Conservation (phyloP, 2,888 invertebrate genomes). For the Leistus spinibarbis region DNA sequence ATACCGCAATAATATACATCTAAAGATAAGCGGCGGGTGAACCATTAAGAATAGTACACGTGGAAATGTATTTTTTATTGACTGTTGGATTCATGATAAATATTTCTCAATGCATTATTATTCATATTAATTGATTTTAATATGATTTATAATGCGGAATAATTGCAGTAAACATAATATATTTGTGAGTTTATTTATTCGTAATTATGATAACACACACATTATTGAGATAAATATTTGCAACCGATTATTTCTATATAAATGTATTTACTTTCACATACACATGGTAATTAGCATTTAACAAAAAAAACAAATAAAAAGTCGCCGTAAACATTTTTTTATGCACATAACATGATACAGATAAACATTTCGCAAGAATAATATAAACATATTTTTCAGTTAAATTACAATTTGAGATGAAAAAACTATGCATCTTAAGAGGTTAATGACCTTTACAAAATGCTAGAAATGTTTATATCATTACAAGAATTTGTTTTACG, state of each 20-base stretch:
- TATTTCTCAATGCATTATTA: too few species aligned
- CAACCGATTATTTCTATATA: neutral
- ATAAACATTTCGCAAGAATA: neutral
- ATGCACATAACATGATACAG: neutral
- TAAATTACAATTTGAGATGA: too few species aligned
- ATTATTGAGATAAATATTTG: neutral
- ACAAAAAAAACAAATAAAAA: neutral
- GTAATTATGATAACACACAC: neutral
- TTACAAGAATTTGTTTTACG: too few species aligned
- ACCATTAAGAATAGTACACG: too few species aligned
- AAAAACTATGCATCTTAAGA: too few species aligned
- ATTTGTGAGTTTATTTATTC: neutral
- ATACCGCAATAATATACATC: too few species aligned
- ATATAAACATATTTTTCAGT: neutral
- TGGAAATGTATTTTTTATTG: too few species aligned
- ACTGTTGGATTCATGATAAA: too few species aligned
- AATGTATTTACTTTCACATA: neutral
- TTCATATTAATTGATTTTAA: too few species aligned
- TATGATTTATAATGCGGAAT: constrained; percentile 13
- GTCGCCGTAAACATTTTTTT: neutral
- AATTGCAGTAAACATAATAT: neutral
- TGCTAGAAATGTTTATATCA: too few species aligned
- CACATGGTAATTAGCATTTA: neutral
- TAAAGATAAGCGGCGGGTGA: too few species aligned
- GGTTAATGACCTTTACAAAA: too few species aligned